Base-by-base conservation (phyloP, 2,888 invertebrate genomes). In the Odontomyia ornata region DNA sequence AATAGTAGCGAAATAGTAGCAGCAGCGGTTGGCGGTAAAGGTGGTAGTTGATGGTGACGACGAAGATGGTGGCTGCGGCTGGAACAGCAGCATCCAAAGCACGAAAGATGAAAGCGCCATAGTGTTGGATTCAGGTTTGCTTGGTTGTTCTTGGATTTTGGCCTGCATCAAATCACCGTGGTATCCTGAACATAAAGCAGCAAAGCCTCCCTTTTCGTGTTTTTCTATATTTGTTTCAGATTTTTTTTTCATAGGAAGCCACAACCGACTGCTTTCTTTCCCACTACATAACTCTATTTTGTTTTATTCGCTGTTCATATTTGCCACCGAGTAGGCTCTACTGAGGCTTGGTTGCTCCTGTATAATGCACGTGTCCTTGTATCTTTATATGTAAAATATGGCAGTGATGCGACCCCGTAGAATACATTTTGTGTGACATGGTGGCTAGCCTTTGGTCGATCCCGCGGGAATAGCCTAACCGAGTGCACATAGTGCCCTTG, bases 101-200 rank as follows among this genome's bases (percentile, higher is more conserved):
- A 43, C 23, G 27, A 69, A 25, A 73, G 73, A 60, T 36, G 57
- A 73, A 60, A 28, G 60, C 73, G 43, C 25, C 47, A 47, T 23
- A 46, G 47, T 65, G n/a, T 69, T 46, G 47, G 69, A 9, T 27
- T 52, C 57, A 46, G 73, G 73, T 4, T 72, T 57, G 23, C 9
- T 73, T 60, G 57, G 30, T 60, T 57, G 72, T 52, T 72, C 72
- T 57, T 28, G 56, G 30, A 64, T 71, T 60, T 77, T 72, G 72
- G 76, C 78, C 78, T 78, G 78, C 78, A 78, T 78, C 78, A 78
- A 78, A 78, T 78, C 78, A 72, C 78, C 75, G 67, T 76, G 65
- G 64, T 76, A 78, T 71, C 76, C 75, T 56, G 62, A 71, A 78
- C 76, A 78, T 73, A 78, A 71, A 78, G 64, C 72, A 78, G 71